Evolutionary conservation across 2,888 invertebrate genomes (phyloP).

Genomic region (Hypolimnas misippus): DNA sequence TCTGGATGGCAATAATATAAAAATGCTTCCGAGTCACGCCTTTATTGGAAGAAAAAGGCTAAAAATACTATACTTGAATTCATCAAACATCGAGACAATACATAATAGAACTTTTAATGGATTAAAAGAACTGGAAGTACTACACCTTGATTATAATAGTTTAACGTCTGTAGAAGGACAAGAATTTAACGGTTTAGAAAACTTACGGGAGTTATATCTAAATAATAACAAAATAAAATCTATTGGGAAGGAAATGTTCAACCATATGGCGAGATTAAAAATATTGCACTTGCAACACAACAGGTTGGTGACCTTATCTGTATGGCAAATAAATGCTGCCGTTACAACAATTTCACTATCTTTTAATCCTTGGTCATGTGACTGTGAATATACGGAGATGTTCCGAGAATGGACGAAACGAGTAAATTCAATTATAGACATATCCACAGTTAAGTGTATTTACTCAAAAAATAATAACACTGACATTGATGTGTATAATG

Average conservation of each 20-base stretch:
- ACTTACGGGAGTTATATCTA: constrained; percentile 88
- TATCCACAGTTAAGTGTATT: constrained; percentile 86
- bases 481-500: constrained; percentile 83
- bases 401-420: constrained; percentile 90
- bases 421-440: constrained; percentile 87
- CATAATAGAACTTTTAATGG: constrained; percentile 94
- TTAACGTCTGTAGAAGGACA: constrained; percentile 88
- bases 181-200: constrained; percentile 91
- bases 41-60: constrained; percentile 93
- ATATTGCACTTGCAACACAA: constrained; percentile 89
- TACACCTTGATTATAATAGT: constrained; percentile 90
- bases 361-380: constrained; percentile 92
- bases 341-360: constrained; percentile 87
- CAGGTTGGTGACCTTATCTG: constrained; percentile 86
- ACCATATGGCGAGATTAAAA: constrained; percentile 85
- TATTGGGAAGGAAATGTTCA: constrained; percentile 89
- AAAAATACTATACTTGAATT: constrained; percentile 89
- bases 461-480: constrained; percentile 83
- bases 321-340: constrained; percentile 88
- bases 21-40: constrained; percentile 90
- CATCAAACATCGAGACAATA: constrained; percentile 90
- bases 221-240: constrained; percentile 89
- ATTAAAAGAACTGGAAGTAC: constrained; percentile 88
- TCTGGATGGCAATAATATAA: constrained; percentile 92
- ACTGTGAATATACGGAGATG: constrained; percentile 90